Evolutionary conservation across 2,888 invertebrate genomes (phyloP).

Genomic region (Spodoptera picta): DNA sequence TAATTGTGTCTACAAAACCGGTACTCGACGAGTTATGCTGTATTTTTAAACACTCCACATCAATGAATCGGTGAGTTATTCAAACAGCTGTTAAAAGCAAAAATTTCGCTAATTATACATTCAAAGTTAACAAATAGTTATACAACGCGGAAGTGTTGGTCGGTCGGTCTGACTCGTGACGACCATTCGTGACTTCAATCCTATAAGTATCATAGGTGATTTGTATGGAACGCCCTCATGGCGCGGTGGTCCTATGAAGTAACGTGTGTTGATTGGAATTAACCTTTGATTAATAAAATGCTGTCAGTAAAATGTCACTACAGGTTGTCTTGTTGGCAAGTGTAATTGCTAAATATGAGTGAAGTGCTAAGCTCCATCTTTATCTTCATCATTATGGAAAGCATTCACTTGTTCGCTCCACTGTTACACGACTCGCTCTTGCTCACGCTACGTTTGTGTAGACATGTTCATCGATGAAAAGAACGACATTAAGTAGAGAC

Average conservation of each 20-base stretch:
- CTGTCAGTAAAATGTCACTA: no score
- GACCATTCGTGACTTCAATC: constrained; percentile 44
- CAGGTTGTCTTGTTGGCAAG: no score
- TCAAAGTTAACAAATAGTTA: constrained; percentile 50
- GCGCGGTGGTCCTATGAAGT: constrained; percentile 29
- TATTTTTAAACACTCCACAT: not conserved
- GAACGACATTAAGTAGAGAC: no score
- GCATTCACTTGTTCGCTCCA: no score
- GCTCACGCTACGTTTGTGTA: no score
- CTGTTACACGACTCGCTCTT: no score
- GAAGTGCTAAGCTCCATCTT: not conserved
- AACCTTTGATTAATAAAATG: constrained; percentile 15
- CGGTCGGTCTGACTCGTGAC: constrained; percentile 40
- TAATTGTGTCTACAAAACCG: no score
- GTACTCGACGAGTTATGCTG: no score
- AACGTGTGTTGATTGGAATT: constrained; percentile 16
- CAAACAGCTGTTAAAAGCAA: constrained; percentile 21
- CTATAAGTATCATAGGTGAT: constrained; percentile 17
- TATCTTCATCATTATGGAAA: no score
- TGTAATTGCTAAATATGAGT: not conserved
- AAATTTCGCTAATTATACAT: constrained; percentile 57
- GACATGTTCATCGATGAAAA: no score
- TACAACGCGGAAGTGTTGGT: constrained; percentile 54
- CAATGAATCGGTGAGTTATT: constrained; percentile 19
- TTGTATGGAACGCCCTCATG: constrained; percentile 28